phyloP scores from a whole-genome alignment of 2,113 vertebrate genomes.

The Scolopax mira region DNA sequence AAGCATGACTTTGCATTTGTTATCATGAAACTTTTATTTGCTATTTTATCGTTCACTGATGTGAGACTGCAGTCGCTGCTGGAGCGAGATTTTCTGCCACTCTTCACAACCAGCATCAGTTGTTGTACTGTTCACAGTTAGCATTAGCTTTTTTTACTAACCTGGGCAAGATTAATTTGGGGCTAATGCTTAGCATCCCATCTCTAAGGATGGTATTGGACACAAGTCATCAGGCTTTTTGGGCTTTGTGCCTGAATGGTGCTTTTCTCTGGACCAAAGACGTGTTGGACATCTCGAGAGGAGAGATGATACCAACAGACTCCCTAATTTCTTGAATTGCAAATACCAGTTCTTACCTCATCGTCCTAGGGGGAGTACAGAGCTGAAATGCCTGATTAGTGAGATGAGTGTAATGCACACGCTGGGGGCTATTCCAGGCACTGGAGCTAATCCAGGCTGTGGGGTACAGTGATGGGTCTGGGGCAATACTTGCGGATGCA shows the following conservation, averaged over 20 bases:
- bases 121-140: neutral
- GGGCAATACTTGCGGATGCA: neutral
- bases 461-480: neutral
- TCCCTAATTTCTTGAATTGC: neutral
- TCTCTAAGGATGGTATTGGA: neutral
- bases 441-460: neutral
- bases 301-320: neutral
- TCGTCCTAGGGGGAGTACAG: neutral
- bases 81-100: neutral
- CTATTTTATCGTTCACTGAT: neutral
- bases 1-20: neutral
- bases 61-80: neutral
- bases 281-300: neutral
- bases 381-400: neutral
- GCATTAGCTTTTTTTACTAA: neutral
- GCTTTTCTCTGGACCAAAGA: neutral
- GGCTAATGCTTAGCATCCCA: neutral
- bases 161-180: neutral
- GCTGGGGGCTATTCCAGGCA: conserved; percentile 15
- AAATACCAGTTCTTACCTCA: neutral
- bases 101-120: neutral
- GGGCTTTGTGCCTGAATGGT: neutral
- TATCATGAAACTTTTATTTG: neutral
- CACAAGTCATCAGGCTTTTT: neutral
- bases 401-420: neutral